Evolutionary conservation across 2,888 invertebrate species (phyloP), one percentile per base, ranked within the genome.

Genomic region (Rhodophaea formosa): DNA sequence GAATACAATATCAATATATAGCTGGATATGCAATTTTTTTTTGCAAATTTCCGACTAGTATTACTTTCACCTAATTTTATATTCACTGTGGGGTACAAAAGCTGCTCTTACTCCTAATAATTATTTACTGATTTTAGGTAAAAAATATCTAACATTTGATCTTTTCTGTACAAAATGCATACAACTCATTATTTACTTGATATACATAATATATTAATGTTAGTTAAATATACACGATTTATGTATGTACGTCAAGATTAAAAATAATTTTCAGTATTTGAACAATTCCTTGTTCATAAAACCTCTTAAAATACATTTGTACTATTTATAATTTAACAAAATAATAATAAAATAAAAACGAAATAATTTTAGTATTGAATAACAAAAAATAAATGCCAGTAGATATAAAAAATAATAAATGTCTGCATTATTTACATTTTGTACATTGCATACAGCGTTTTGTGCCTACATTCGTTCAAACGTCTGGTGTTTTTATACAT

Each of bases 291-390:
- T 64, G 69, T 70, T 70, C 66, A 59, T 64, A 71, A 71, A 71
- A 63, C 67, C 58, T 67, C 86, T 87, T 87, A 88, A 77, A 71
- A 82, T 85, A 84, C 73, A 84, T 89, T 89, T 89, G 89, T 89
- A 89, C 89, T 89, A 86, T 89, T 80, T 82, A 88, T 83, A 88
- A 80, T 82, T 82, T 74, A 80, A 80, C 68, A 69, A 71, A 71
- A 65, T 63, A 75, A 75, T 74, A 72, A 74, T 35, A 77, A 70
- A 75, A 75, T 74, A 72, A 74, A 30, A 77, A 70, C 66, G 73
- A 73, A 71, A 66, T 65, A 66, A 67, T 66, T 66, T 66, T 67
- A 69, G 66, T 65, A 71, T 64, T 62, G 73, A 58, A 58, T 68
- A 75, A 72, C 65, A 49, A 71, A 76, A 74, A 73, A 74, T 73